Base-by-base conservation (phyloP, 2,888 invertebrate species). In the Ophioninae sp. region DNA sequence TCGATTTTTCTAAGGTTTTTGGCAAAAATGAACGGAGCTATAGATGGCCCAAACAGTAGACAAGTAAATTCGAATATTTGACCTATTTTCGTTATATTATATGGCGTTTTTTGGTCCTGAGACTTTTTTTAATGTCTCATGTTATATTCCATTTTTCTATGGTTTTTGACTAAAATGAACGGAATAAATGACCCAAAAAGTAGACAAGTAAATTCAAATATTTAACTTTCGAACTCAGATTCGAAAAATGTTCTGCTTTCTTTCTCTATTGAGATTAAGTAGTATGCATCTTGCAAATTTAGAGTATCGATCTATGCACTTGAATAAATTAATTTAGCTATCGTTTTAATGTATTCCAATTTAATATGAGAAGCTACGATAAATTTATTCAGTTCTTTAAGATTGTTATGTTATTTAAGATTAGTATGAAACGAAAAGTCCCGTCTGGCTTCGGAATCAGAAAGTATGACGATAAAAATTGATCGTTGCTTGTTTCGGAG, bases 361-460 rank as follows among this genome's bases (percentile, higher is more conserved):
- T 13, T 13, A n/a, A 58, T 2, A n/a, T 58, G 58, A n/a, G 13
- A 17, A 13, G 58, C 58, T 58, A 6, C 17, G 17, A 2, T 9
- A n/a, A 58, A 58, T 58, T n/a, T n/a, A 13, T 58, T n/a, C 2
- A 44, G 51, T 23, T 68, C 51, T 13, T 68, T 68, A 9, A 81
- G 56, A 58, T 84, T 85, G n/a, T n/a, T n/a, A n/a, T n/a, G n/a
- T n/a, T n/a, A n/a, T n/a, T n/a, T n/a, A n/a, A n/a, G n/a, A n/a
- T n/a, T 51, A 85, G 10, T 76, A 84, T 85, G 63, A 81, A 81
- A 13, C 82, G 51, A 59, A 68, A 81, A 56, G 65, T 41, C 17
- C 65, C 10, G n/a, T 39, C n/a, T 30, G 6, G 37, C 13, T n/a
- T 37, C 3, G 37, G 30, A 37, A 37, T 7, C 1, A 20, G 39